A percentile compares a stretch with the other conserved stretches of the same genome.
Evolutionary conservation across 2,113 vertebrate species (phyloP).

Genomic region (Mixornis gularis): DNA sequence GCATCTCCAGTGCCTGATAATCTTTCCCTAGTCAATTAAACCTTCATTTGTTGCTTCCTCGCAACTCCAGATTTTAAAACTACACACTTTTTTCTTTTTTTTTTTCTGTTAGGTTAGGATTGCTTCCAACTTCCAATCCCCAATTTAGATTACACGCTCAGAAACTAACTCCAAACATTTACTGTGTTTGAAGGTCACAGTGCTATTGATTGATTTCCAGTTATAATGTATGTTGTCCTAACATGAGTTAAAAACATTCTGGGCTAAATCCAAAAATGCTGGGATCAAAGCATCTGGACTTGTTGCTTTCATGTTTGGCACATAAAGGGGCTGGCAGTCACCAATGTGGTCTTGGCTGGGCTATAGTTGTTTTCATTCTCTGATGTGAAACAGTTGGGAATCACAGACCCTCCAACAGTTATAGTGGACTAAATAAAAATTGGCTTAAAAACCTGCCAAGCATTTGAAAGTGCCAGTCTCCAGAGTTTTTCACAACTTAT

Average conservation of each 20-base stretch:
- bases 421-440: conserved; percentile 84
- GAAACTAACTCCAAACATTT: conserved; percentile 80
- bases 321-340: conserved; percentile 83
- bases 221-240: conserved; percentile 84
- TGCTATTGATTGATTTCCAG: conserved; percentile 84
- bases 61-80: conserved; percentile 70
- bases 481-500: conserved; percentile 77
- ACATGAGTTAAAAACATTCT: conserved; percentile 76
- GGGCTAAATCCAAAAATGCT: conserved; percentile 78
- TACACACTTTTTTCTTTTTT: conserved; percentile 52
- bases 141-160: conserved; percentile 78
- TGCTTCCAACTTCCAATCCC: conserved; percentile 77
- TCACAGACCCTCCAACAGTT: conserved; percentile 77
- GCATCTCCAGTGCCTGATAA: conserved; percentile 16
- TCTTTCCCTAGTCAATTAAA: conserved; percentile 62
- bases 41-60: conserved; percentile 74
- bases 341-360: conserved; percentile 82
- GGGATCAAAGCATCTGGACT: conserved; percentile 83
- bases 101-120: conserved; percentile 70
- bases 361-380: conserved; percentile 79
- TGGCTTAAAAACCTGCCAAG: conserved; percentile 82
- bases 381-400: conserved; percentile 87
- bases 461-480: conserved; percentile 77
- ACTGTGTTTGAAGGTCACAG: conserved; percentile 78
- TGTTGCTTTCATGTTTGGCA: conserved; percentile 86